Conservation (phyloP, 2,797 vertebrate genomes). For the Poeciliopsis paucimaculata region DNA sequence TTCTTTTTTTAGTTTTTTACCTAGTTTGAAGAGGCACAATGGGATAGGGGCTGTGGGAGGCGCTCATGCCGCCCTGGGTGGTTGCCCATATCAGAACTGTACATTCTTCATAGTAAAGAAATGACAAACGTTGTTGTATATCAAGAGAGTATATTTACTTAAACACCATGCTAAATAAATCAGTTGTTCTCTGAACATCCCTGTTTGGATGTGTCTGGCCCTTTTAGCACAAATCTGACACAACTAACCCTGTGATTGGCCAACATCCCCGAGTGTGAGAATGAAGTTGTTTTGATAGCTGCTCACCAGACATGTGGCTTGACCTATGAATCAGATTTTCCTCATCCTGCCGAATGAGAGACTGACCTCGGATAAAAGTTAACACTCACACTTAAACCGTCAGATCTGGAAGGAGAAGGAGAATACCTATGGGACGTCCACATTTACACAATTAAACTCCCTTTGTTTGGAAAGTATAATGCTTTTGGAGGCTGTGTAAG, state of each 20-base stretch:
- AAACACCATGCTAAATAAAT: neutral
- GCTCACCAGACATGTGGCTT: constrained; percentile 6
- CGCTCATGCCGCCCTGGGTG: too few relatives aligned
- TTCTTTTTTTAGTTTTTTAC: neutral
- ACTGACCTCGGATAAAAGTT: neutral
- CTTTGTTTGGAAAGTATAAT: neutral
- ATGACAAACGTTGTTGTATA: neutral
- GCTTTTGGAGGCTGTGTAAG: neutral
- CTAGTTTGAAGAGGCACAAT: neutral
- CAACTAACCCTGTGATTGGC: neutral
- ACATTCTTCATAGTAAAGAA: neutral
- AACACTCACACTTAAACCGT: neutral
- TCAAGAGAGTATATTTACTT: neutral
- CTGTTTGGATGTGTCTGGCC: neutral
- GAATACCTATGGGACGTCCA: neutral
- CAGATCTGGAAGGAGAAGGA: neutral
- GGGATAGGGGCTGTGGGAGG: rapidly evolving
- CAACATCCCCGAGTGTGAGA: neutral
- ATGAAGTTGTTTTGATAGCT: constrained; percentile 12
- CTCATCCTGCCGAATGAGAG: neutral
- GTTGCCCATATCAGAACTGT: too few relatives aligned
- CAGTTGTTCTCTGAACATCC: neutral
- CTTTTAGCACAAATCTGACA: neutral
- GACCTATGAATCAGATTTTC: constrained; percentile 18
- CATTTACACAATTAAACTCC: neutral